Conservation (phyloP, 2,797 vertebrate species). For the Anabacerthia variegaticeps region DNA sequence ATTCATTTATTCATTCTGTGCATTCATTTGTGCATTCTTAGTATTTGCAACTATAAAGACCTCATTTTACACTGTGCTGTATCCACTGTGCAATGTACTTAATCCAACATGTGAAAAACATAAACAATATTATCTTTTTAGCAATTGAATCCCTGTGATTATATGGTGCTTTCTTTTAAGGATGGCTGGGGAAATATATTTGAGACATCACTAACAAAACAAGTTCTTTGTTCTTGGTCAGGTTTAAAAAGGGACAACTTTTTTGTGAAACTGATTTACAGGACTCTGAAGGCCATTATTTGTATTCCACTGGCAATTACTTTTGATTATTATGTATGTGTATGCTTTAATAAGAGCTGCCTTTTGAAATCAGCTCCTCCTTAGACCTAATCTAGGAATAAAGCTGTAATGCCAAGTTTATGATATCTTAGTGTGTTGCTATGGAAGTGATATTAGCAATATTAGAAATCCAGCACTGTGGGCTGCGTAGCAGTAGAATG, state of each 20-base stretch:
- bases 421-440: conserved; percentile 38
- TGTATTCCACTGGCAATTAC: neutral
- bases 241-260: neutral
- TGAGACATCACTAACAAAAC: neutral
- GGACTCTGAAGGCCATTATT: neutral
- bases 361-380: conserved; percentile 37
- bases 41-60: neutral
- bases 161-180: neutral
- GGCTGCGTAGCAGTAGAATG: neutral
- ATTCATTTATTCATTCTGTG: neutral
- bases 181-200: neutral
- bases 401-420: conserved; percentile 15
- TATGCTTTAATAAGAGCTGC: neutral
- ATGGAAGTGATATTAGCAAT: conserved; percentile 52
- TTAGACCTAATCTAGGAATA: conserved; percentile 5
- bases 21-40: neutral
- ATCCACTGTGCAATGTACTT: neutral
- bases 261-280: neutral
- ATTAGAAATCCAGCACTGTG: conserved; percentile 34
- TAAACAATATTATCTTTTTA: neutral
- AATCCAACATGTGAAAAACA: neutral
- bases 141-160: neutral
- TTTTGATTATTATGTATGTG: neutral
- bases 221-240: neutral
- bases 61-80: neutral